These are phyloP conservation scores for Callimorpha dominula DNA, from an alignment of 2,888 invertebrate genomes.

Conservation along the genomic window DNA sequence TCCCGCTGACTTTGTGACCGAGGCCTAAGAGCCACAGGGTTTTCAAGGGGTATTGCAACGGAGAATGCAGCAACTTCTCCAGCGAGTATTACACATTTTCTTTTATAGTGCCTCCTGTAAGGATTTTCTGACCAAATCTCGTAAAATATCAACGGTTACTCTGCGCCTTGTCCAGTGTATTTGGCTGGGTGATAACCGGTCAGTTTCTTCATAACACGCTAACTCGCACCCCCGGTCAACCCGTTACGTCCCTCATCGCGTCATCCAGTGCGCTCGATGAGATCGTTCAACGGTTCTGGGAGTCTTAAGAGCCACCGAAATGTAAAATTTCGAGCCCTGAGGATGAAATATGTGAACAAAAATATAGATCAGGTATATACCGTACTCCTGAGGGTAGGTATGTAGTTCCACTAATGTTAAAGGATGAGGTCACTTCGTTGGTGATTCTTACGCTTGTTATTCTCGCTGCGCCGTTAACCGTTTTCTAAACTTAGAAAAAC, in stretches of 20 bases:
- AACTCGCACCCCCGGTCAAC: background rate
- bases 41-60: too few relatives aligned
- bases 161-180: conserved; percentile 5
- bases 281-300: background rate
- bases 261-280: background rate
- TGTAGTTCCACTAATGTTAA: background rate
- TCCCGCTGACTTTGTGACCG: too few relatives aligned
- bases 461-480: background rate
- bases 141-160: background rate
- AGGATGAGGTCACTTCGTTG: background rate
- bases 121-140: too few relatives aligned
- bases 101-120: too few relatives aligned
- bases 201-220: conserved; percentile 2
- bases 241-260: background rate
- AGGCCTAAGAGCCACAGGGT: too few relatives aligned
- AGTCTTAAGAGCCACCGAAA: background rate
- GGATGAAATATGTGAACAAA: background rate
- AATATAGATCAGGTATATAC: background rate
- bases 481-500: conserved; percentile 1
- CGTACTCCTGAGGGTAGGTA: background rate
- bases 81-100: too few relatives aligned
- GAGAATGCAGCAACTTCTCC: too few relatives aligned
- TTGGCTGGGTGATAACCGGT: conserved; percentile 9
- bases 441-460: background rate
- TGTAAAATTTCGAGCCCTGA: background rate